A percentile compares a stretch with the other conserved stretches of the same genome.
Conservation (phyloP, 2,113 vertebrate genomes). For the Pteruthius melanotis region DNA sequence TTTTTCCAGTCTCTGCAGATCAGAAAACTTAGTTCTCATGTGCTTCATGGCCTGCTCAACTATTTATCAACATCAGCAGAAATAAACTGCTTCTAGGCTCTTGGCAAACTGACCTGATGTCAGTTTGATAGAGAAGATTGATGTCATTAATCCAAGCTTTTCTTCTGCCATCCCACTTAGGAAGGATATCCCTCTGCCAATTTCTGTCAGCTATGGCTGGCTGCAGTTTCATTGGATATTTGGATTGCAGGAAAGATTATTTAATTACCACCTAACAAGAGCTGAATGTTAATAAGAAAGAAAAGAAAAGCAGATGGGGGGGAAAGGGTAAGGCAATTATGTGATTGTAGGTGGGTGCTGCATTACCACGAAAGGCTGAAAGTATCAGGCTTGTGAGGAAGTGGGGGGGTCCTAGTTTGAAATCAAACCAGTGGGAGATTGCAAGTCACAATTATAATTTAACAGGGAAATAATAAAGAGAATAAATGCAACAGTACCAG, state of each 20-base stretch:
- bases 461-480: too few relatives aligned
- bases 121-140: neutral
- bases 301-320: neutral
- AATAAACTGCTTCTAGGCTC: neutral
- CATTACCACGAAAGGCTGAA: neutral
- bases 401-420: too few relatives aligned
- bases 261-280: neutral
- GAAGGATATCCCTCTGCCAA: neutral
- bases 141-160: neutral
- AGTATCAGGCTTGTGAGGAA: neutral
- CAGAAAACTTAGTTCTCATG: neutral
- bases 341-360: neutral
- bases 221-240: neutral
- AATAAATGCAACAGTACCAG: too few relatives aligned
- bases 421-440: too few relatives aligned
- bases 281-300: neutral
- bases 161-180: neutral
- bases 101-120: neutral
- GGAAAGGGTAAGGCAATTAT: neutral
- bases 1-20: neutral
- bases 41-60: neutral
- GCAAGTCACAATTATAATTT: too few relatives aligned
- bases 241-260: neutral
- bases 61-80: neutral
- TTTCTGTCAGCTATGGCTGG: neutral